Evolutionary conservation across 2,113 vertebrate species (phyloP), one percentile per base, ranked within the genome.

Genomic region (Peromyscus maniculatus): DNA sequence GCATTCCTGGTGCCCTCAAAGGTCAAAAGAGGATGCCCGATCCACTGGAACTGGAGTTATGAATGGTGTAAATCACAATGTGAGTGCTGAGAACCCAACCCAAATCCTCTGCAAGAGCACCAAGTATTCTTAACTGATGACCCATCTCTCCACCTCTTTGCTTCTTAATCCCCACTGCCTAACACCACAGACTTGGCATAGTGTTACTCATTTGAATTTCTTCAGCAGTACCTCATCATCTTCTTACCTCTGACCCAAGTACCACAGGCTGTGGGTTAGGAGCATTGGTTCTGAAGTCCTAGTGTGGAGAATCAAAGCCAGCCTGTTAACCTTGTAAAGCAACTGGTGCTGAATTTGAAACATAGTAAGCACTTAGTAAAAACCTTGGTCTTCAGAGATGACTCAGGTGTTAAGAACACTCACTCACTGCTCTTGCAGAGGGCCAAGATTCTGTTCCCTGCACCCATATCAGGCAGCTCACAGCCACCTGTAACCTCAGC

Each of bases 361-460:
- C 39, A 24, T 82, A 59, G 52, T 79, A 94, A 43, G 22, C 57
- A 55, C 46, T 84, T 92, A 84, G 33, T 95, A 80, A 97, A 46
- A 80, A 66, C n/a, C 31, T 72, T 67, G 36, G 46, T 66, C 87
- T 7, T 87, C 67, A 57, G 43, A 11, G 39, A 7, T 66, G 59
- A 28, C 43, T 49, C 28, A 33, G 26, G 19, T 21, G 43, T 46
- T 49, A 62, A 43, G 82, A 39, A 21, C 57, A 64, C 24, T 17
- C 57, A 64, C 24, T 17, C 43, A 15, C 24, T 31, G 7, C 83
- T 46, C 83, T 66, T 46, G n/a, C 24, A 46, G 59, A 28, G 8
- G 39, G 39, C 26, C 62, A 7, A 16, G 19, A 33, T 67, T 87
- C 62, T 43, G 39, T 46, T 46, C 21, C 11, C 57, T 64, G 24